Conservation (phyloP, 2,888 invertebrate genomes). For the Monopis laevigella region DNA sequence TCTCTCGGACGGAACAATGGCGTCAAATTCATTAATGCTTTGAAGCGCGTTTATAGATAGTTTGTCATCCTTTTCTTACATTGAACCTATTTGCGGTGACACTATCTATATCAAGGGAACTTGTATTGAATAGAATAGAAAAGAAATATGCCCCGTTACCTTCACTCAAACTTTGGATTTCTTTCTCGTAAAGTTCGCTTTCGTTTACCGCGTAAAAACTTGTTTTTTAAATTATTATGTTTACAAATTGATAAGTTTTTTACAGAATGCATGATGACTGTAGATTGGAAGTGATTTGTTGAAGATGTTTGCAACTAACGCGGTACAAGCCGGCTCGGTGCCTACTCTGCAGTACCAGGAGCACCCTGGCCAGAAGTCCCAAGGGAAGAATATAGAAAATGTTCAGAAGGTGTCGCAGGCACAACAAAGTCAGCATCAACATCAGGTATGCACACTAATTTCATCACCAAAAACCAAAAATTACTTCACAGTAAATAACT, state of each 20-base stretch:
- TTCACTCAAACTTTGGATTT: slow-evolving; percentile 59
- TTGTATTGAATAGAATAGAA: slow-evolving; percentile 60
- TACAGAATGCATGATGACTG: slow-evolving; percentile 16
- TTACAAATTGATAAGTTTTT: slow-evolving; percentile 14
- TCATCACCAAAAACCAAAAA: too few species aligned
- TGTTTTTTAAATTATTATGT: slow-evolving; percentile 5
- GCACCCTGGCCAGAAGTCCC: slow-evolving; percentile 67
- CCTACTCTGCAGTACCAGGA: slow-evolving; percentile 75
- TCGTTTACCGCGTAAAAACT: slow-evolving; percentile 20
- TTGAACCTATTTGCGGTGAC: slow-evolving; percentile 55
- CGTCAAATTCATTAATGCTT: slow-evolving; percentile 42
- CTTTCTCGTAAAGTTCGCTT: slow-evolving; percentile 48
- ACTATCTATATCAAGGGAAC: slow-evolving; percentile 50
- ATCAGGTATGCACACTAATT: slow-evolving; percentile 24
- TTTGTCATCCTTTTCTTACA: slow-evolving; percentile 68
- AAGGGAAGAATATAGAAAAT: slow-evolving; percentile 70
- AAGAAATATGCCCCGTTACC: slow-evolving; percentile 61
- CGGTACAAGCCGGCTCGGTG: slow-evolving; percentile 69
- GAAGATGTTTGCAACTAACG: slow-evolving; percentile 69
- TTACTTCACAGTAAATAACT: too few species aligned
- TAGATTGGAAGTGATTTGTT: neutral
- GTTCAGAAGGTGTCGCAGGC: slow-evolving; percentile 69
- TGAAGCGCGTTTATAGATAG: slow-evolving; percentile 52
- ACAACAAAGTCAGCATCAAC: slow-evolving; percentile 41
- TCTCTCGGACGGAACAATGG: slow-evolving; percentile 41